These are phyloP conservation scores for Prinia subflava DNA, from an alignment of 2,113 vertebrate genomes.

Conservation along the genomic window DNA sequence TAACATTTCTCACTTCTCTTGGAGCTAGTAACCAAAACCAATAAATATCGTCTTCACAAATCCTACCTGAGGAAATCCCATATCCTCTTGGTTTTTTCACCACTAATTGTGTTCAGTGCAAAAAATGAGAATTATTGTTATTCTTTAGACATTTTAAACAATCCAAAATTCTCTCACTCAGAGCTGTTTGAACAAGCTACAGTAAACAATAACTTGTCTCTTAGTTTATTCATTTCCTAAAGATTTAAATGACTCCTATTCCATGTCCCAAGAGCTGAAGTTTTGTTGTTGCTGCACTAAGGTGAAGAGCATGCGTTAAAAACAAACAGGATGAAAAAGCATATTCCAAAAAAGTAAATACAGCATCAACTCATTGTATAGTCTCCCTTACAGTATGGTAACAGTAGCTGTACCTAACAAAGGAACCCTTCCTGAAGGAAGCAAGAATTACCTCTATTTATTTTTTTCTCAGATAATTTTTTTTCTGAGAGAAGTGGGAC, in stretches of 20 bases:
- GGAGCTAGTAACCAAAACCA: neutral
- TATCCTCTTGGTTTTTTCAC: neutral
- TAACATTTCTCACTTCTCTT: slow-evolving; percentile 43
- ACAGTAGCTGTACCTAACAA: neutral
- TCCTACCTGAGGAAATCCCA: slow-evolving; percentile 20
- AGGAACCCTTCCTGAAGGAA: neutral
- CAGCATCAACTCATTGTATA: neutral
- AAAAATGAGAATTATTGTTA: neutral
- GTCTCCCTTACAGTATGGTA: neutral
- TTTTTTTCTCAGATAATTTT: neutral
- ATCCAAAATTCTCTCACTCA: neutral
- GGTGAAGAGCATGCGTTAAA: neutral
- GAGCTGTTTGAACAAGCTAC: neutral
- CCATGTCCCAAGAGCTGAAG: neutral
- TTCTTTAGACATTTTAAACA: neutral
- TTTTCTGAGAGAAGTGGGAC: neutral
- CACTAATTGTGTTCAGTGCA: neutral
- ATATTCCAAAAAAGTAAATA: neutral
- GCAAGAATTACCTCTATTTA: neutral
- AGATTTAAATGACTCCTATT: neutral
- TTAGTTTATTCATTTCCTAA: neutral
- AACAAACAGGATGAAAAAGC: neutral
- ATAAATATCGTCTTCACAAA: slow-evolving; percentile 7
- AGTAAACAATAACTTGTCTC: neutral
- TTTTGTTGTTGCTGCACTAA: neutral